Percentiles rank a stretch among this genome's conserved stretches.
Evolutionary conservation across 2,797 vertebrate species (phyloP).

Genomic region (Podarcis lilfordi): DNA sequence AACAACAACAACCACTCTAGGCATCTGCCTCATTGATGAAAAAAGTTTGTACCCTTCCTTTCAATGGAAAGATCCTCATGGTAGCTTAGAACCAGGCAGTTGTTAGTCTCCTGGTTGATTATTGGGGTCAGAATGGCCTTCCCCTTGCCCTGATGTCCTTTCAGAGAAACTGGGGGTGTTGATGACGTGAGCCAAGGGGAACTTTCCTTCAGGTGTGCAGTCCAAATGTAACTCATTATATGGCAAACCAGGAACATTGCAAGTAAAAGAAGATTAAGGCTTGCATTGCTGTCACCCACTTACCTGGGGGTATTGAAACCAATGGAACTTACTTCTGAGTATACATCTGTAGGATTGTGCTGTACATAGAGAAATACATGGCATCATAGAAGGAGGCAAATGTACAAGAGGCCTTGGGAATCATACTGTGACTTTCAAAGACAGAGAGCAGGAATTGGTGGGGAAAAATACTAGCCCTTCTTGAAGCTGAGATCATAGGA

Average conservation of each 20-base stretch:
- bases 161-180: background rate
- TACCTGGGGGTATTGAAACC: too few relatives aligned
- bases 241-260: background rate
- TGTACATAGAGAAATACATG: background rate
- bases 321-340: too few relatives aligned
- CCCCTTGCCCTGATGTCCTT: background rate
- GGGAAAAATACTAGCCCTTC: background rate
- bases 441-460: background rate
- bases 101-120: background rate
- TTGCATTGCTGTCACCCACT: too few relatives aligned
- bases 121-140: background rate
- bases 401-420: background rate
- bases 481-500: background rate
- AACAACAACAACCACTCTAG: too few relatives aligned
- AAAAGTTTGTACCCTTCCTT: too few relatives aligned
- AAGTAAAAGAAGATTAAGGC: background rate
- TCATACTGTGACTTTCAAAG: background rate
- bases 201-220: background rate
- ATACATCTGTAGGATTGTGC: too few relatives aligned
- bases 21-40: too few relatives aligned
- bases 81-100: background rate
- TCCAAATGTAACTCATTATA: background rate
- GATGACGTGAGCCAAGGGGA: background rate
- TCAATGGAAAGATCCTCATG: too few relatives aligned
- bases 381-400: background rate